phyloP scores from a whole-genome alignment of 2,888 invertebrate species.

The Panopea generosa region DNA sequence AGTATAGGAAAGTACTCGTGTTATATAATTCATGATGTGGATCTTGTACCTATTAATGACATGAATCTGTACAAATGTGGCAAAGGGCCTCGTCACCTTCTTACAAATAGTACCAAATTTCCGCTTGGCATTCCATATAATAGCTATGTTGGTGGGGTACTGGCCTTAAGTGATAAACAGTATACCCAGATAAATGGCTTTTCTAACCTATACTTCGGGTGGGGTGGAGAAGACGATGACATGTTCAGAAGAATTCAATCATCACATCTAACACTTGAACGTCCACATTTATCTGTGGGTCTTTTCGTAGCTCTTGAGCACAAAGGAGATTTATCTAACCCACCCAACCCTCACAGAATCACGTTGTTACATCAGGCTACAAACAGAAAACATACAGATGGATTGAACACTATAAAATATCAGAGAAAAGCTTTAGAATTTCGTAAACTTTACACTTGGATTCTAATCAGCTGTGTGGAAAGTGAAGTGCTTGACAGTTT shows the following conservation, averaged over 20 bases:
- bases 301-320: conserved; percentile 35
- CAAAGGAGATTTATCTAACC: conserved; percentile 24
- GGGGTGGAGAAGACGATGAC: conserved; percentile 20
- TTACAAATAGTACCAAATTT: conserved; percentile 30
- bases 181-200: neutral
- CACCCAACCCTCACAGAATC: conserved; percentile 33
- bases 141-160: conserved; percentile 2
- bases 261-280: conserved; percentile 16
- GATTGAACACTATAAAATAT: conserved; percentile 25
- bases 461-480: conserved; percentile 26
- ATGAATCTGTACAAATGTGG: conserved; percentile 42
- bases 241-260: conserved; percentile 22
- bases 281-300: conserved; percentile 20
- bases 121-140: conserved; percentile 12
- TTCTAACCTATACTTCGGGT: conserved; percentile 7
- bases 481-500: conserved; percentile 24
- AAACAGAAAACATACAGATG: conserved; percentile 21
- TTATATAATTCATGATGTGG: conserved; percentile 52
- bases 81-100: conserved; percentile 21
- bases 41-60: conserved; percentile 38
- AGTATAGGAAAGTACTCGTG: conserved; percentile 42
- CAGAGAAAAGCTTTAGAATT: conserved; percentile 38
- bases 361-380: conserved; percentile 6
- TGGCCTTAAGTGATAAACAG: neutral
- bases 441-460: conserved; percentile 33